phyloP scores from a whole-genome alignment of 2,797 vertebrate species.

The Epinephelus malabaricus region DNA sequence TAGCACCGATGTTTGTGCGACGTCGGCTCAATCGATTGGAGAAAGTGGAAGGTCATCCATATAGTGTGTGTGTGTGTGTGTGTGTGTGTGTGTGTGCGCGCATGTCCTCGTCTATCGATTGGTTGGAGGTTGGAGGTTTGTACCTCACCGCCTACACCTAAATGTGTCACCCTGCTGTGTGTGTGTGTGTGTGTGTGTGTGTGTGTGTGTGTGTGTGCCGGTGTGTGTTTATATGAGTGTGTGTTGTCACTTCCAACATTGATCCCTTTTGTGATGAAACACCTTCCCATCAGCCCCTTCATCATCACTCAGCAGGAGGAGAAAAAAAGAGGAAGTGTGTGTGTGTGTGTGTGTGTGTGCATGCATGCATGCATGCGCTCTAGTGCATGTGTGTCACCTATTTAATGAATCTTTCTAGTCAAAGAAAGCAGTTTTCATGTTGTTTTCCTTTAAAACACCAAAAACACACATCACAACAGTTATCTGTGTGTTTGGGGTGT shows the following conservation, averaged over 20 bases:
- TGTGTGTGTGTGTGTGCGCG: slow-evolving; percentile 4
- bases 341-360: background rate
- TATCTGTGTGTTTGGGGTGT: background rate
- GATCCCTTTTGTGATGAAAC: slow-evolving; percentile 75
- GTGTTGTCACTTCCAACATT: slow-evolving; percentile 66
- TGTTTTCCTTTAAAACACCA: too few species aligned
- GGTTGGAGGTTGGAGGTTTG: slow-evolving; percentile 63
- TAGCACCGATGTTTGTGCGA: slow-evolving; percentile 46
- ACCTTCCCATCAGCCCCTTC: slow-evolving; percentile 68
- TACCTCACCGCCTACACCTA: slow-evolving; percentile 50
- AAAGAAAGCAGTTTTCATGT: background rate
- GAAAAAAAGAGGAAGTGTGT: slow-evolving; percentile 7
- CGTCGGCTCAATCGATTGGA: slow-evolving; percentile 46
- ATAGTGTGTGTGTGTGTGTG: slow-evolving; percentile 17
- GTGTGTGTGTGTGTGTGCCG: background rate
- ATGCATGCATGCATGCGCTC: background rate
- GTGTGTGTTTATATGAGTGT: slow-evolving; percentile 32
- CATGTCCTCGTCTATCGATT: slow-evolving; percentile 53
- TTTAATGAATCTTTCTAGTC: slow-evolving; percentile 14
- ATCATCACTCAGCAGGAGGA: slow-evolving; percentile 63
- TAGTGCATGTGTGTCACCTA: background rate
- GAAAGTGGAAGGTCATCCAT: slow-evolving; percentile 65
- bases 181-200: slow-evolving; percentile 17
- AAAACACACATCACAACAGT: background rate
- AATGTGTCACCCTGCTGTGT: slow-evolving; percentile 47